Percentiles rank a stretch among this genome's conserved stretches.
Evolutionary conservation across 2,113 vertebrate species (phyloP).

Genomic region (Silurus meridionalis): DNA sequence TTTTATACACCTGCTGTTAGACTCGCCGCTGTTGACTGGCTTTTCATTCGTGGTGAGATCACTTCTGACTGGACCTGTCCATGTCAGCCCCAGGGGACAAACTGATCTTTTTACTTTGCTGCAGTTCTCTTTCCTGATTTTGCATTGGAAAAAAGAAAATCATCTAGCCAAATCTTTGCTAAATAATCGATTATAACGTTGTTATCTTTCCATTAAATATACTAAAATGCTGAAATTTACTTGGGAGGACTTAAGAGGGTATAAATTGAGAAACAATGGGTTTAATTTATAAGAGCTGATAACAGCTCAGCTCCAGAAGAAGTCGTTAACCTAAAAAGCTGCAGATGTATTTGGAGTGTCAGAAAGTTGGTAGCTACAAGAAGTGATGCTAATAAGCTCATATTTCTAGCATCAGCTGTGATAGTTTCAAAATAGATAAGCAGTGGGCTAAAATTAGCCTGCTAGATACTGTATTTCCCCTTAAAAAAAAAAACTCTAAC

Average conservation of each 20-base stretch:
- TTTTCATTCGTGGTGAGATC: slow-evolving; percentile 57
- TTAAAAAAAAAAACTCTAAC: neutral
- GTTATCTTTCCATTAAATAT: neutral
- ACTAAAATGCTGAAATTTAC: neutral
- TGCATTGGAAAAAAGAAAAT: slow-evolving; percentile 1
- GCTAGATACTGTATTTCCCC: too few species aligned
- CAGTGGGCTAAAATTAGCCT: neutral
- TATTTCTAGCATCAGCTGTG: neutral
- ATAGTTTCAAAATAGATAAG: neutral
- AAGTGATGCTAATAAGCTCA: neutral
- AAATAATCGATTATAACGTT: too few species aligned
- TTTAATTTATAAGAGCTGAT: neutral
- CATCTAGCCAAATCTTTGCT: neutral
- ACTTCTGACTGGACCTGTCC: slow-evolving; percentile 61
- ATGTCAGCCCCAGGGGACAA: slow-evolving; percentile 50
- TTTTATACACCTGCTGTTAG: slow-evolving; percentile 53
- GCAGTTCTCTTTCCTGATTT: slow-evolving; percentile 29
- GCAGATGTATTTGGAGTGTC: neutral
- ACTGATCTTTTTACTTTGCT: slow-evolving; percentile 24
- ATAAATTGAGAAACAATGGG: neutral
- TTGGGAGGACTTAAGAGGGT: neutral
- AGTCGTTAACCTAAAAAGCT: neutral
- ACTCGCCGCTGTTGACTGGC: slow-evolving; percentile 53
- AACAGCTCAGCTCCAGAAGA: neutral
- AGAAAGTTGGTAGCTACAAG: neutral